Base-by-base conservation (phyloP, 2,113 vertebrate species). In the Nansenia antarctica region DNA sequence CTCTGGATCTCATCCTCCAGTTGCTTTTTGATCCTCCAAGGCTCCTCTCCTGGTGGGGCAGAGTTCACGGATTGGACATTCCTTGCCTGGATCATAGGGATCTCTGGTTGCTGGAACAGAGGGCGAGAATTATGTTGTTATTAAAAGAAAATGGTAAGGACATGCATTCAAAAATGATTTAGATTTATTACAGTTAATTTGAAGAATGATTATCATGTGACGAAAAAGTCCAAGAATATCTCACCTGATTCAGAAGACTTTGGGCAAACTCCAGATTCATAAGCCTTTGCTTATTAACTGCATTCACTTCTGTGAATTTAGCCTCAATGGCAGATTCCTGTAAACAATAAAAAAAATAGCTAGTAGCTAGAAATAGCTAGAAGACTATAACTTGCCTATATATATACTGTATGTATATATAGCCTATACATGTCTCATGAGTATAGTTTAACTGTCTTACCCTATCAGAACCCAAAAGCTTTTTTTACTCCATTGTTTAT, bases 261-360 rank as follows among this genome's bases (percentile, higher is more conserved):
- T 96, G 94, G 0, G 96, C 91, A 1, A 96, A 99, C 83, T 98
- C 96, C 70, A 99, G 88, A 65, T 96, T 98, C 85, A 94, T 93
- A 61, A 96, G 78, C 79, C 88, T 93, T 85, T 97, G 96, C 47
- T 85, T 95, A 81, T 96, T 97, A 54, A 97, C 84, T 15, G 95
- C 95, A 0, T 91, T 96, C 3, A 96, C 95, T 77, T 98, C 96
- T 0, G 96, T 96, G 72, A 96, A 98, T 78, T 94, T 96, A 22
- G 95, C 90, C 71, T 94, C 90, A 65, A 99, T 92, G 52, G 92
- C 86, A 26, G 94, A 90, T 93, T 98, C 98, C 98, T 99, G 62
- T 1, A 32, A 82, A 82, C 37, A 78, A 2, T 11, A 47, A 63
- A 9, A 65, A n/a, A n/a, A n/a, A n/a, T n/a, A n/a, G n/a, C n/a